phyloP scores from a whole-genome alignment of 2,797 vertebrate genomes.

The Tenualosa thibaudeaui region DNA sequence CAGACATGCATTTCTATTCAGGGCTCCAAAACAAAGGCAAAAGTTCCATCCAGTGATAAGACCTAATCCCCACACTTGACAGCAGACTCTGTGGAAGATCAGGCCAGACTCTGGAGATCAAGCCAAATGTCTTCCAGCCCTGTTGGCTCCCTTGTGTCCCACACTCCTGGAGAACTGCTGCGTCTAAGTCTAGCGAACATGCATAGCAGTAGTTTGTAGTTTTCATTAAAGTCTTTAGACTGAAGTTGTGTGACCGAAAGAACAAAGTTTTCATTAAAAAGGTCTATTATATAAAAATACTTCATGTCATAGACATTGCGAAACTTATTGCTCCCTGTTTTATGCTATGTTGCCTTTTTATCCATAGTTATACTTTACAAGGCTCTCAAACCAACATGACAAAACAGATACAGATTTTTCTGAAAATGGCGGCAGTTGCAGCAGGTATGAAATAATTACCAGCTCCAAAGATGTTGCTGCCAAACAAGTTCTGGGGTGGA shows the following conservation, averaged over 20 bases:
- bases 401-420: background rate
- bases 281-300: background rate
- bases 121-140: background rate
- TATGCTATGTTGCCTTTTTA: background rate
- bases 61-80: constrained; percentile 62
- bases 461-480: background rate
- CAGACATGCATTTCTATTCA: constrained; percentile 44
- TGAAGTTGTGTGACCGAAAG: no score
- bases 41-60: constrained; percentile 62
- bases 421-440: background rate
- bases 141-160: background rate
- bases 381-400: background rate
- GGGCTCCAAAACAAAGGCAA: constrained; percentile 56
- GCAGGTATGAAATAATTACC: constrained; percentile 16
- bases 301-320: background rate
- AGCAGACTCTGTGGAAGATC: constrained; percentile 60
- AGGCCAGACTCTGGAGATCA: constrained; percentile 49
- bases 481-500: background rate
- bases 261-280: background rate
- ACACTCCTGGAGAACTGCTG: background rate
- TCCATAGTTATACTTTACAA: background rate
- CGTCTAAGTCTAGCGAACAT: background rate
- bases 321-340: background rate
- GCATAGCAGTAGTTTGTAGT: no score
- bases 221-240: no score